phyloP scores from a whole-genome alignment of 2,888 invertebrate species.

The Drosophila meridionalis region DNA sequence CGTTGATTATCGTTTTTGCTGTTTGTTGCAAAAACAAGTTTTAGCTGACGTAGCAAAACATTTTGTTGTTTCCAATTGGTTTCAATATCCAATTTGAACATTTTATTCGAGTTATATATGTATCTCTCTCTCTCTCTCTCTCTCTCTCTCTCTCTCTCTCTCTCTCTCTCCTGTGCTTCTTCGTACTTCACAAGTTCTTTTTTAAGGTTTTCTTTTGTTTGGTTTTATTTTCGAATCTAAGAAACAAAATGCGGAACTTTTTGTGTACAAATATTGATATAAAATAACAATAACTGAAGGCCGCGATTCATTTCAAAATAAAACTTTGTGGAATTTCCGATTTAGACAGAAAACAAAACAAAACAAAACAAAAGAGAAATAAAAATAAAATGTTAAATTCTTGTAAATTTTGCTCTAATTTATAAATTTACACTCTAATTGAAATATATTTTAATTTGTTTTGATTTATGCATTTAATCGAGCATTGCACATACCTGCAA shows the following conservation, averaged over 20 bases:
- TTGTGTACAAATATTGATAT: constrained; percentile 14
- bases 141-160: not conserved
- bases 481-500: constrained; percentile 43
- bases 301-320: constrained; percentile 7
- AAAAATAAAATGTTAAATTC: not conserved
- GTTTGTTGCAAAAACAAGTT: constrained; percentile 50
- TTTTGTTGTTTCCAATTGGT: constrained; percentile 23
- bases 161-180: not conserved
- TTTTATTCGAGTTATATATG: constrained; percentile 18
- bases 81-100: constrained; percentile 45
- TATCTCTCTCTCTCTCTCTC: not conserved
- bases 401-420: constrained; percentile 1
- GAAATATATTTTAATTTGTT: constrained; percentile 24
- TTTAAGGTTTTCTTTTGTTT: constrained; percentile 42
- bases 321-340: constrained; percentile 24
- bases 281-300: constrained; percentile 37
- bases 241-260: constrained; percentile 51
- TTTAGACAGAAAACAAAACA: constrained; percentile 1
- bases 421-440: not conserved
- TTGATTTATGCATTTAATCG: constrained; percentile 61
- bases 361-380: constrained; percentile 1
- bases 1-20: constrained; percentile 42
- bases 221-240: constrained; percentile 16
- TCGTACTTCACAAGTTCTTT: constrained; percentile 46
- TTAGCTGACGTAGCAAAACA: constrained; percentile 28